A percentile compares a stretch with the other conserved stretches of the same genome.
These are phyloP conservation scores for Nebria ingens DNA, from an alignment of 1,140 invertebrate species.

Conservation along the genomic window DNA sequence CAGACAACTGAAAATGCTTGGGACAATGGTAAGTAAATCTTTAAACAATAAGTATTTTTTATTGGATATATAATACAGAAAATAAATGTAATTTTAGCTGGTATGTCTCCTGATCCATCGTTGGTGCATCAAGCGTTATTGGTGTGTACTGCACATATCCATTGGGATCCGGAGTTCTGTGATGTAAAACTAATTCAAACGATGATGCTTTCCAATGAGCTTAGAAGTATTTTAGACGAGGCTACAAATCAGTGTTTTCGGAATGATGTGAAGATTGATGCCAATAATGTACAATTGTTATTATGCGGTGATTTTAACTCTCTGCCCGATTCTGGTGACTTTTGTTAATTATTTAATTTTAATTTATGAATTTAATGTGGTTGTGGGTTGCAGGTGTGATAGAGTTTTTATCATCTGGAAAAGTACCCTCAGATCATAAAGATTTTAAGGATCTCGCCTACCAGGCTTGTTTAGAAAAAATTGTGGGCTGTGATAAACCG, in stretches of 20 bases:
- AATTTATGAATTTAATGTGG: background rate
- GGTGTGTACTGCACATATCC: conserved; percentile 97
- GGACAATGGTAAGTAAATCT: conserved; percentile 82
- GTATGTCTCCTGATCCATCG: conserved; percentile 58
- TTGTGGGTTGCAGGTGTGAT: conserved; percentile 63
- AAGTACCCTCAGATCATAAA: conserved; percentile 79
- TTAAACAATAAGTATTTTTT: background rate
- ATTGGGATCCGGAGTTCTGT: conserved; percentile 99
- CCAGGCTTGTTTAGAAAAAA: conserved; percentile 81
- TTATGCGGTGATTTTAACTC: conserved; percentile 99
- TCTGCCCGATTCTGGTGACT: conserved; percentile 84
- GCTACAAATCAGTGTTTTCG: conserved; percentile 54
- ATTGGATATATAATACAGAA: background rate
- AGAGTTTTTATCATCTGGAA: conserved; percentile 85
- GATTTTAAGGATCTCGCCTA: conserved; percentile 97
- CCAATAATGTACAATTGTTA: conserved; percentile 81
- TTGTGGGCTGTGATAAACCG: conserved; percentile 69
- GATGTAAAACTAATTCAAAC: conserved; percentile 99
- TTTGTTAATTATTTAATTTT: conserved; percentile 2
- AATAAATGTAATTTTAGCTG: conserved; percentile 35
- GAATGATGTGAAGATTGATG: conserved; percentile 51
- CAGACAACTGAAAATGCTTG: conserved; percentile 90
- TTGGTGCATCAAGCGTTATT: conserved; percentile 76
- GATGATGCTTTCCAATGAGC: conserved; percentile 97
- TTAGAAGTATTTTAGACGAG: conserved; percentile 74